Conservation (phyloP, 92 coral and sea anemone genomes). For the Diadumene lineata region DNA sequence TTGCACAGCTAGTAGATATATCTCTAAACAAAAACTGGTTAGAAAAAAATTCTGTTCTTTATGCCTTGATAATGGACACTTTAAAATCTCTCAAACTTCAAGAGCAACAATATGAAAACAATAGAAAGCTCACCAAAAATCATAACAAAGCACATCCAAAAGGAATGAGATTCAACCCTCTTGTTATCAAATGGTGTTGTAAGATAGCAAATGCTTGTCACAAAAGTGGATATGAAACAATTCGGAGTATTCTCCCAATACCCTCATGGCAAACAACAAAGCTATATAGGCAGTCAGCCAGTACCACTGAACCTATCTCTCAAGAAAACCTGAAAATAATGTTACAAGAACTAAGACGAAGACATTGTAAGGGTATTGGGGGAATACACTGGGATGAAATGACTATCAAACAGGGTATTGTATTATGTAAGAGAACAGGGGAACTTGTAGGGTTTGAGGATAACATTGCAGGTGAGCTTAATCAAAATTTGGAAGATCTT, state of each 20-base stretch:
- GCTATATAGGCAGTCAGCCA: constrained; percentile 36
- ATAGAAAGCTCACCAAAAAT: constrained; percentile 22
- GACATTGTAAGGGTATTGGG: constrained; percentile 48
- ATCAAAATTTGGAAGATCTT: constrained; percentile 1
- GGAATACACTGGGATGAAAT: constrained; percentile 68
- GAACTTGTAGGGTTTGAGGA: constrained; percentile 64
- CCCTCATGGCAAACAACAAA: constrained; percentile 49
- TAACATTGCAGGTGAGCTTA: constrained; percentile 5
- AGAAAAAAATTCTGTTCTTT: constrained; percentile 30
- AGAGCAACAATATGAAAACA: constrained; percentile 27
- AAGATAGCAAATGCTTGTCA: constrained; percentile 42
- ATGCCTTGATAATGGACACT: constrained; percentile 35
- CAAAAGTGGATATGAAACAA: constrained; percentile 45
- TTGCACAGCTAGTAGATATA: constrained; percentile 29
- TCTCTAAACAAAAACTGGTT: constrained; percentile 37
- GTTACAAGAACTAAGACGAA: constrained; percentile 52
- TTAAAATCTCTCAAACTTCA: constrained; percentile 25
- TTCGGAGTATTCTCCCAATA: constrained; percentile 43
- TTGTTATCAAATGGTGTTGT: constrained; percentile 60
- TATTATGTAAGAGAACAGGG: constrained; percentile 44
- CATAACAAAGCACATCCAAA: constrained; percentile 41
- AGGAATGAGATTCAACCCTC: constrained; percentile 56
- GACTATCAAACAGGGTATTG: constrained; percentile 47
- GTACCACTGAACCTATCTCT: constrained; percentile 32
- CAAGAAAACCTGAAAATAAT: constrained; percentile 28